A percentile compares a stretch with the other conserved stretches of the same genome.
Evolutionary conservation across 2,888 invertebrate genomes (phyloP).

Genomic region (Xestia sexstrigata): DNA sequence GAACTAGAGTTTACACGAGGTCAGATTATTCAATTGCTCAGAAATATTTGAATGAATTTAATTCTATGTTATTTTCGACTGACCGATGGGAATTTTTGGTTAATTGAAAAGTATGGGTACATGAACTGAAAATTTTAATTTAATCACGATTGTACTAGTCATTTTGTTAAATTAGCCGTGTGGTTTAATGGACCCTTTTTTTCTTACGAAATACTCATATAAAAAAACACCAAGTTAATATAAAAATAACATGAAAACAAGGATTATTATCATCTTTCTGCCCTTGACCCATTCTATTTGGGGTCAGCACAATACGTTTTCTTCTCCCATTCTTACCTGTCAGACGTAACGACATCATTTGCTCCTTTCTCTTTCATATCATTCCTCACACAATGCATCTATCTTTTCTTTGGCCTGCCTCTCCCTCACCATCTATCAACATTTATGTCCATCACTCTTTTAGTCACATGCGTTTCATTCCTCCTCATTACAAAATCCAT

Average conservation of each 20-base stretch:
- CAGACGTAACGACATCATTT: too few species aligned
- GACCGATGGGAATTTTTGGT: conserved; percentile 62
- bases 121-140: conserved; percentile 28
- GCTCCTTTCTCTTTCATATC: too few species aligned
- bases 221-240: background rate
- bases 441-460: background rate
- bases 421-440: background rate
- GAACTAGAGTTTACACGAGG: conserved; percentile 63
- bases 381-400: too few species aligned
- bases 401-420: too few species aligned
- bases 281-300: too few species aligned
- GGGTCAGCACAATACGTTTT: too few species aligned
- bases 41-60: conserved; percentile 67
- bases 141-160: conserved; percentile 37
- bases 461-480: background rate
- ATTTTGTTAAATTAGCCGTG: conserved; percentile 32
- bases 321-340: too few species aligned
- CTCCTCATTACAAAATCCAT: background rate
- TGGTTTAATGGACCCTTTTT: conserved; percentile 13
- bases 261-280: background rate
- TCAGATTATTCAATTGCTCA: conserved; percentile 64
- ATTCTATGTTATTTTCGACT: conserved; percentile 66
- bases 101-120: conserved; percentile 56
- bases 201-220: background rate
- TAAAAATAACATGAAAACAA: too few species aligned